Conservation (phyloP, 2,888 invertebrate genomes). For the Callyntrura sp. region DNA sequence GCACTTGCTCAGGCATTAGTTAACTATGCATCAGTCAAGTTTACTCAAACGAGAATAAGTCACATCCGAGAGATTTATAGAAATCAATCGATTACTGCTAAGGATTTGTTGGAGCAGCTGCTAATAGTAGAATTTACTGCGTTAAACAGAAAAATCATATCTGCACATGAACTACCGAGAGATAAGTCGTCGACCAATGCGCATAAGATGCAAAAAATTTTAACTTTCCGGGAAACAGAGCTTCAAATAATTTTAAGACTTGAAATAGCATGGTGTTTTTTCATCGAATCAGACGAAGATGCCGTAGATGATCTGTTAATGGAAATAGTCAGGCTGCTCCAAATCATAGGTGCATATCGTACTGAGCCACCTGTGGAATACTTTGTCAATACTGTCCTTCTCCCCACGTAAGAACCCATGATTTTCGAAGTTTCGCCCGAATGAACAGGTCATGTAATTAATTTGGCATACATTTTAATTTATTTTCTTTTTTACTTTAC, state of each 20-base stretch:
- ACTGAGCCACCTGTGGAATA: constrained; percentile 66
- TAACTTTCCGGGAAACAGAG: constrained; percentile 68
- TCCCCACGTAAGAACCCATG: constrained; percentile 72
- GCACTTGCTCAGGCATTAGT: constrained; percentile 77
- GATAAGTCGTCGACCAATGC: not conserved
- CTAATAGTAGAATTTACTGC: constrained; percentile 54
- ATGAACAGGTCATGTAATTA: too few species aligned
- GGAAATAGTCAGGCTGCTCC: constrained; percentile 73
- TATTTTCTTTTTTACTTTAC: too few species aligned
- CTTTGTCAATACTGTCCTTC: constrained; percentile 70
- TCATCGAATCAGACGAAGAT: constrained; percentile 61
- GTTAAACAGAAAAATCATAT: constrained; percentile 69
- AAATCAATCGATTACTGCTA: constrained; percentile 20
- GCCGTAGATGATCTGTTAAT: constrained; percentile 60
- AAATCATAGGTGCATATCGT: constrained; percentile 73
- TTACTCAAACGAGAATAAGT: constrained; percentile 15
- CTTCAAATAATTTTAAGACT: constrained; percentile 76
- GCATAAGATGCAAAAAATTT: not conserved
- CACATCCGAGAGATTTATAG: not conserved
- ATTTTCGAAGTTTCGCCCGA: too few species aligned
- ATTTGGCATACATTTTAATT: too few species aligned
- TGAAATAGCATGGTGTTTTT: constrained; percentile 76
- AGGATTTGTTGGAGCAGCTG: constrained; percentile 65
- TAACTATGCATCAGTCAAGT: constrained; percentile 42
- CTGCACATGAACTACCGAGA: constrained; percentile 46